Evolutionary conservation across 2,797 vertebrate species (phyloP).

Genomic region (Oophaga sylvatica): DNA sequence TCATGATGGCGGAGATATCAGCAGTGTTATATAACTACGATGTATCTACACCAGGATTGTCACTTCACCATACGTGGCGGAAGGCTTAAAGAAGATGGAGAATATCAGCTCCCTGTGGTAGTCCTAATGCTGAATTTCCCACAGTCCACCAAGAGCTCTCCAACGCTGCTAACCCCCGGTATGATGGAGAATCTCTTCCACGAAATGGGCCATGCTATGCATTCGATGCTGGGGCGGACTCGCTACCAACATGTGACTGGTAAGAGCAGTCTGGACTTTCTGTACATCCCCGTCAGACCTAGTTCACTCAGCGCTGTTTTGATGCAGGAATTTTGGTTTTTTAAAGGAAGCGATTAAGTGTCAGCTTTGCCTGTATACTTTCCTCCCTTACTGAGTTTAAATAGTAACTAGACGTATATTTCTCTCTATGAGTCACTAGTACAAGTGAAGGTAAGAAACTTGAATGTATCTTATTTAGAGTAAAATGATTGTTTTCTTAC

Average conservation of each 20-base stretch:
- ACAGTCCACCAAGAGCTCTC: slow-evolving; percentile 76
- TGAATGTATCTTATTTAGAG: too few relatives aligned
- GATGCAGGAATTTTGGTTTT: background rate
- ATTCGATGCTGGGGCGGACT: slow-evolving; percentile 97
- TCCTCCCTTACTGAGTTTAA: too few relatives aligned
- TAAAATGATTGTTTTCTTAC: too few relatives aligned
- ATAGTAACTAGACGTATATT: too few relatives aligned
- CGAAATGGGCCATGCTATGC: slow-evolving; percentile 99
- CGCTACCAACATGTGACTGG: slow-evolving; percentile 96
- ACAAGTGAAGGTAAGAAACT: too few relatives aligned
- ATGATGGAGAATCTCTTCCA: slow-evolving; percentile 99
- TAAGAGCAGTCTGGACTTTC: slow-evolving; percentile 66
- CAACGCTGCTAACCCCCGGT: slow-evolving; percentile 87
- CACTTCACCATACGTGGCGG: slow-evolving; percentile 97
- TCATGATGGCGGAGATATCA: background rate
- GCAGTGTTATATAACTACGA: background rate
- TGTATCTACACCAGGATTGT: slow-evolving; percentile 81
- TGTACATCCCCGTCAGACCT: background rate
- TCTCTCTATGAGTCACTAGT: too few relatives aligned
- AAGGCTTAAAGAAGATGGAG: slow-evolving; percentile 79
- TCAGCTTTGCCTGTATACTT: too few relatives aligned
- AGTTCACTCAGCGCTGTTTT: background rate
- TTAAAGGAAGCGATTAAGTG: too few relatives aligned
- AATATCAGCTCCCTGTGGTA: slow-evolving; percentile 92
- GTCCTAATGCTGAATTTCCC: slow-evolving; percentile 95